These are phyloP conservation scores for Lamprotornis superbus DNA, from an alignment of 2,113 vertebrate species.

Conservation along the genomic window DNA sequence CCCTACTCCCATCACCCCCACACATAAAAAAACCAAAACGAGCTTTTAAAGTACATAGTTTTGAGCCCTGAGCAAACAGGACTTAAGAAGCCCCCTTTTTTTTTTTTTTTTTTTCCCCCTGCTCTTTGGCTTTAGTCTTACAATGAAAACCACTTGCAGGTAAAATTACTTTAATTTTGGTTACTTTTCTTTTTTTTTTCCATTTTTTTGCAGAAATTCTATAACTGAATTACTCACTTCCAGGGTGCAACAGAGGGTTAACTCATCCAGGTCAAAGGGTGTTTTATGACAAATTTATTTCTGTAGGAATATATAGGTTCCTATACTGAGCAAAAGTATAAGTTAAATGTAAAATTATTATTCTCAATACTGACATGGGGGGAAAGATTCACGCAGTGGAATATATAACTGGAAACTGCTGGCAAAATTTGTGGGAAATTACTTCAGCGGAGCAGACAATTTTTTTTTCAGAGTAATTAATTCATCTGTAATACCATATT, in stretches of 20 bases:
- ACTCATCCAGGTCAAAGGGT: not conserved
- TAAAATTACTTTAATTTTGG: not conserved
- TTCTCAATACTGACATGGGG: not conserved
- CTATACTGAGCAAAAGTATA: not conserved
- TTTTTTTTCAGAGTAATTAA: not conserved
- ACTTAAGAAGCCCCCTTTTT: not conserved
- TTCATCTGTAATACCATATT: not conserved
- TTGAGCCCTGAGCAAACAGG: not conserved
- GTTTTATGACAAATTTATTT: not conserved
- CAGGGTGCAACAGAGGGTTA: not conserved
- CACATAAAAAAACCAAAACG: rapidly evolving
- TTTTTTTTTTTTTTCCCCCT: not conserved
- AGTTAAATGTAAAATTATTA: not conserved
- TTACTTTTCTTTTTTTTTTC: not conserved
- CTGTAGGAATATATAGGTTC: not conserved
- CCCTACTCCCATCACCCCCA: rapidly evolving
- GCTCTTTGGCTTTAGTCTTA: not conserved
- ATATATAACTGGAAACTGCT: not conserved
- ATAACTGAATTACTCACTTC: not conserved
- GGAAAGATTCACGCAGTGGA: not conserved
- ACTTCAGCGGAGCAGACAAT: not conserved
- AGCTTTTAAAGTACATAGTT: not conserved
- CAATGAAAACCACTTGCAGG: not conserved
- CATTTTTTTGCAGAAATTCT: not conserved
- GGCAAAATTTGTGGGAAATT: not conserved